Conservation (phyloP, 2,113 vertebrate genomes). For the Clarias magur region DNA sequence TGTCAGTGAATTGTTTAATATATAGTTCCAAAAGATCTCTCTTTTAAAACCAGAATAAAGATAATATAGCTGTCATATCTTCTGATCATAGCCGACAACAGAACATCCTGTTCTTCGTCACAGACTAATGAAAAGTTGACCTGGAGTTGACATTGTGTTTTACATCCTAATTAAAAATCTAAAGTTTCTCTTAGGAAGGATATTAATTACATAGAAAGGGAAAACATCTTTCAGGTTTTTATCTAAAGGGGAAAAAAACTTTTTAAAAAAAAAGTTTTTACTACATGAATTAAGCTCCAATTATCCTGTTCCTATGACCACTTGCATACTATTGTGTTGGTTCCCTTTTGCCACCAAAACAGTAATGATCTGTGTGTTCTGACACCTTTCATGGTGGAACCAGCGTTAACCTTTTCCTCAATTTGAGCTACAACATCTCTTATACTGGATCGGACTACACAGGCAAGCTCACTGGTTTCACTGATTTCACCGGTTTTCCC, state of each 20-base stretch:
- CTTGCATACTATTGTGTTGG: too few relatives aligned
- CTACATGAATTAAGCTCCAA: neutral
- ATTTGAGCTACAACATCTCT: too few relatives aligned
- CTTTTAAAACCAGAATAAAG: neutral
- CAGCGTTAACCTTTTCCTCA: too few relatives aligned
- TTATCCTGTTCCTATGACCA: neutral
- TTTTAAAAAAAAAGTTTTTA: neutral
- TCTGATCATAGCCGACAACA: neutral
- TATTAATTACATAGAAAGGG: neutral
- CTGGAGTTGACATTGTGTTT: neutral
- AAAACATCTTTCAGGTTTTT: neutral
- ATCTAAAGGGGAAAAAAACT: neutral
- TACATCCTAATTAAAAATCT: neutral
- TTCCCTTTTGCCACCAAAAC: too few relatives aligned
- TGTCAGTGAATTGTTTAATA: neutral
- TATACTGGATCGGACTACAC: too few relatives aligned
- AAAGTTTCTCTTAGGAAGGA: neutral
- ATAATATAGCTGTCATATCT: neutral
- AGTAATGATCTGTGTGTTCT: too few relatives aligned
- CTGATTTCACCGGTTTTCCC: too few relatives aligned
- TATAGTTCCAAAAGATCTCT: slow-evolving; percentile 18
- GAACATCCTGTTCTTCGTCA: neutral
- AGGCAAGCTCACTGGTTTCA: too few relatives aligned
- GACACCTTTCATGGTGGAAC: too few relatives aligned
- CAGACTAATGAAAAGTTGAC: neutral